Base-by-base conservation (phyloP, 2,113 vertebrate genomes). In the Pseudopodoces humilis region DNA sequence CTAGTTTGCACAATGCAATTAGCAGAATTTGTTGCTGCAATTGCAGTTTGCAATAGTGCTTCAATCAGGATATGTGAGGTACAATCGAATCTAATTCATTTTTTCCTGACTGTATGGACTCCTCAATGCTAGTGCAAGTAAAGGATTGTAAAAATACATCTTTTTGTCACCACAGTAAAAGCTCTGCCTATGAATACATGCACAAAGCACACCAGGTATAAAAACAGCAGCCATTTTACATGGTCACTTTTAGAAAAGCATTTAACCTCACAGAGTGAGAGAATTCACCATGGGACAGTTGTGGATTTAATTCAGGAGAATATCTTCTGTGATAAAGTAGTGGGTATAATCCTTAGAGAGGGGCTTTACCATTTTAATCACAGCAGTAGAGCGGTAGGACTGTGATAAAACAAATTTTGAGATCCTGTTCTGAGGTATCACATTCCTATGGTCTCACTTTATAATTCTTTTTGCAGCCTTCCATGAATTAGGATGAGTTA, bases 21-120 rank as follows among this genome's bases (percentile, higher is more conserved):
- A 92, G 49, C n/a, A 90, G 69, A 90, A 93, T 92, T 94, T 90
- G 68, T 83, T 83, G 76, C 76, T 90, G 90, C 76, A 84, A 17
- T 23, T 90, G 39, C 56, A 86, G 35, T 78, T 86, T 81, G 72
- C 35, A 67, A 31, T 27, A 75, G 47, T 63, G 24, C 15, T 93
- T 88, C 71, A 55, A 62, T 83, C 52, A 83, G 63, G 24, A 84
- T 4, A 4, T 47, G 50, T 58, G 33, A 96, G n/a, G n/a, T 31
- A 78, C 68, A 60, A 52, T 71, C 4, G 0, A 92, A 88, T 68
- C 28, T 80, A 94, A 86, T 83, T 94, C 6, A 62, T 88, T 94
- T 95, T 94, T 85, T 78, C 69, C n/a, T 92, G 46, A 46, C 64
- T 74, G 5, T 44, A 59, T 62, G 46, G 79, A 83, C n/a, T 92